phyloP scores from a whole-genome alignment of 2,113 vertebrate species.

The Gulo gulo region DNA sequence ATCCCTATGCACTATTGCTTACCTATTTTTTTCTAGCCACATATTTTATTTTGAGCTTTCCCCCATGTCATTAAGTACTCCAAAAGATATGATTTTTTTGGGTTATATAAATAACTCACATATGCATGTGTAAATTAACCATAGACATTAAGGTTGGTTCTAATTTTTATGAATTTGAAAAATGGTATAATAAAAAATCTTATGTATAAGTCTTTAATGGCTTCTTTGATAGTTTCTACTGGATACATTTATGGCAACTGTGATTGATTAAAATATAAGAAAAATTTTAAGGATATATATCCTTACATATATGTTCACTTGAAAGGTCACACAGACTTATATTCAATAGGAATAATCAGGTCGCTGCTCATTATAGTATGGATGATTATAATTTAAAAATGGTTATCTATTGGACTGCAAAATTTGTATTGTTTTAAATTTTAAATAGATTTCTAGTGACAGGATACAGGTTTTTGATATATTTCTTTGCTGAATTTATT shows the following conservation, averaged over 20 bases:
- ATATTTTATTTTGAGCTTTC: background rate
- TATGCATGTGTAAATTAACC: background rate
- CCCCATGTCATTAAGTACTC: background rate
- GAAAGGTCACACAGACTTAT: background rate
- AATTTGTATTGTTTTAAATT: background rate
- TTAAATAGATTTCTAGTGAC: background rate
- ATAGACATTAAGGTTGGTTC: background rate
- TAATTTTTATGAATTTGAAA: background rate
- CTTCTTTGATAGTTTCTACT: background rate
- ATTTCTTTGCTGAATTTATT: background rate
- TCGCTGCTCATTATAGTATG: background rate
- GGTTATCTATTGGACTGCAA: background rate
- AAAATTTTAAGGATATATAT: background rate
- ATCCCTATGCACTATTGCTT: background rate
- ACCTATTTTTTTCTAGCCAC: background rate
- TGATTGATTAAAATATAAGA: background rate
- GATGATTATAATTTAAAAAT: background rate
- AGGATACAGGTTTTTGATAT: background rate
- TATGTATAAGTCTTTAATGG: background rate
- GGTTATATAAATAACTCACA: background rate
- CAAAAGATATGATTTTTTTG: background rate
- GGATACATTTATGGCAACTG: slow-evolving; percentile 10
- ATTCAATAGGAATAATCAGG: background rate
- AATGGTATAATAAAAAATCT: background rate
- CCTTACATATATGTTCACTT: background rate